Base-by-base conservation (phyloP, 2,888 invertebrate species). In the Dexiosoma caninum region DNA sequence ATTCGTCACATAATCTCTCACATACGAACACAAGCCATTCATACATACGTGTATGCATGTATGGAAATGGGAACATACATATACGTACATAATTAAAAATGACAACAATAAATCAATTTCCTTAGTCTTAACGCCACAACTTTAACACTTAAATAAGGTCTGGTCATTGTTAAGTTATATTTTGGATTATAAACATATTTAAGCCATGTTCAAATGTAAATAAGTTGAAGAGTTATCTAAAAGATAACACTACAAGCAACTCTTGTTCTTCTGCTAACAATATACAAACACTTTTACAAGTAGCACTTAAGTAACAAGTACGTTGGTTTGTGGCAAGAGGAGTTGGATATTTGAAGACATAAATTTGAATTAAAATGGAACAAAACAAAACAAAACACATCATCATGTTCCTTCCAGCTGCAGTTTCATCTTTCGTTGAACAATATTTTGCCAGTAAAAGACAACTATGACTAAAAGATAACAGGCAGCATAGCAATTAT, bases 61-160 rank as follows among this genome's bases (percentile, higher is more conserved):
- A n/a, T n/a, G n/a, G n/a, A n/a, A n/a, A n/a, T n/a, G n/a, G n/a
- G n/a, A n/a, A n/a, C n/a, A n/a, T n/a, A n/a, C n/a, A n/a, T n/a
- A n/a, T n/a, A n/a, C n/a, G n/a, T n/a, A n/a, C n/a, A 51, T 71
- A 51, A 71, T 71, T 71, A 71, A 71, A 62, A 30, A 32, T 42
- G 37, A 57, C 37, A 49, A 57, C 55, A 21, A 66, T 74, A 74
- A 66, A 66, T 74, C 66, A 74, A 57, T 57, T 74, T 21, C 14
- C 19, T 32, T 30, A n/a, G 42, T 35, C 27, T 46, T 14, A 62
- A 42, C 27, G 9, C 27, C 46, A 7, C 30, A 27, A 27, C 27
- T 57, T 42, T 9, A 57, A 35, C 27, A 12, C 49, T 30, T 21
- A 42, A 42, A 51, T 44, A 42, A 42, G 44, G 5, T 5, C 12